Percentiles rank a stretch among this genome's conserved stretches.
These are phyloP conservation scores for Drosophila merina DNA, from an alignment of 2,888 invertebrate genomes.

Conservation along the genomic window DNA sequence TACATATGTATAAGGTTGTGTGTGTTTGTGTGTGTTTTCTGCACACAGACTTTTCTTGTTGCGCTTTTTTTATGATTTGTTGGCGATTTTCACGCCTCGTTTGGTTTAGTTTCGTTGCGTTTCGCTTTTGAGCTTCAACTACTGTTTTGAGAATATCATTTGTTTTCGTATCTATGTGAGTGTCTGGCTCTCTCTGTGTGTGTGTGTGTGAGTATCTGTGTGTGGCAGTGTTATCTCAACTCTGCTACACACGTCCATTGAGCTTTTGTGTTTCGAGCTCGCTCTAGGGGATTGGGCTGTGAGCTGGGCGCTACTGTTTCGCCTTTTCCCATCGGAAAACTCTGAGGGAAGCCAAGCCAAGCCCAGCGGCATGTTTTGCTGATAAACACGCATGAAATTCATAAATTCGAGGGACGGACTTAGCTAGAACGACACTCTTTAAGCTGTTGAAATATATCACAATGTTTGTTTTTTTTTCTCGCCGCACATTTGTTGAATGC, in stretches of 20 bases:
- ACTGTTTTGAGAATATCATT: constrained; percentile 46
- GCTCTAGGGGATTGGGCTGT: constrained; percentile 47
- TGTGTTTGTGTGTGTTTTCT: constrained; percentile 21
- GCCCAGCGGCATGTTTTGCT: constrained; percentile 64
- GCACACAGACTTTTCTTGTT: constrained; percentile 60
- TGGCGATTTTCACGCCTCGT: constrained; percentile 79
- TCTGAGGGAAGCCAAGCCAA: constrained; percentile 21
- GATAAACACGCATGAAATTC: constrained; percentile 76
- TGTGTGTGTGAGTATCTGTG: constrained; percentile 14
- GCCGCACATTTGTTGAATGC: constrained; percentile 62
- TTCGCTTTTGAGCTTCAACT: constrained; percentile 57
- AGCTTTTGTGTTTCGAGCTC: constrained; percentile 46
- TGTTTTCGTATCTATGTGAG: constrained; percentile 33
- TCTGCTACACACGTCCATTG: constrained; percentile 50
- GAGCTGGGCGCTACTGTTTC: constrained; percentile 6
- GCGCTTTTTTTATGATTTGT: constrained; percentile 74
- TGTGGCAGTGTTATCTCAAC: constrained; percentile 54
- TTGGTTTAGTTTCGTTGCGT: constrained; percentile 52
- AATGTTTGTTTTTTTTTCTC: constrained; percentile 31
- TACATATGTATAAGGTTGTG: constrained; percentile 1
- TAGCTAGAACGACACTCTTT: constrained; percentile 37
- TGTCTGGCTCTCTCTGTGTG: constrained; percentile 9
- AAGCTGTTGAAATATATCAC: constrained; percentile 66
- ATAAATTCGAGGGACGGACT: constrained; percentile 66
- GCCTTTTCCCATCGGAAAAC: constrained; percentile 34